These are phyloP conservation scores for Ctenicera cuprea DNA, from an alignment of 2,888 invertebrate genomes.

Conservation along the genomic window DNA sequence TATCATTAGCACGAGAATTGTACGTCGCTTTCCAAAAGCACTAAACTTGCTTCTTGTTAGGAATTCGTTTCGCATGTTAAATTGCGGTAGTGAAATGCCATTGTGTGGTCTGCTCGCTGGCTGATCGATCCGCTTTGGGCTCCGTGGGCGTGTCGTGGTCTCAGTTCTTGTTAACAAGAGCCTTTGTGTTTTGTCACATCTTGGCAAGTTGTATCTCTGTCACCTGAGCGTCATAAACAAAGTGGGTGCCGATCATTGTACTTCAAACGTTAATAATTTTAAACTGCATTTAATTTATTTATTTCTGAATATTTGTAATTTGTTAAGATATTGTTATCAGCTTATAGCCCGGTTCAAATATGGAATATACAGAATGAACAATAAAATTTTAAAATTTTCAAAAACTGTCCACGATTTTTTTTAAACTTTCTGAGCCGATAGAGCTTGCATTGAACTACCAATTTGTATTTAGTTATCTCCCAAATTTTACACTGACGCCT, in stretches of 20 bases:
- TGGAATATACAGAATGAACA: too few relatives aligned
- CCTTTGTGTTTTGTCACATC: constrained; percentile 40
- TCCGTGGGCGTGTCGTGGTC: constrained; percentile 44
- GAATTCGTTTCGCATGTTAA: constrained; percentile 23
- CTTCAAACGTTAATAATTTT: background rate
- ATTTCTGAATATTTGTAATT: background rate
- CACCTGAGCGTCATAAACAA: constrained; percentile 30
- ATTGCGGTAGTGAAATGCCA: constrained; percentile 36
- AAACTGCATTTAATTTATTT: background rate
- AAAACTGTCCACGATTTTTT: too few relatives aligned
- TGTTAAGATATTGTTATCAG: too few relatives aligned
- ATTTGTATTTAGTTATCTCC: too few relatives aligned
- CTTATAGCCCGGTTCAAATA: too few relatives aligned
- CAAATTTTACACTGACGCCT: too few relatives aligned
- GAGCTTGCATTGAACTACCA: too few relatives aligned
- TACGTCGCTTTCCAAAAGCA: background rate
- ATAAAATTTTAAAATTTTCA: too few relatives aligned
- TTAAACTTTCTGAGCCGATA: too few relatives aligned
- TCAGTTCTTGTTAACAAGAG: constrained; percentile 45
- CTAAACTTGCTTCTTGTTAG: background rate
- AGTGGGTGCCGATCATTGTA: constrained; percentile 16
- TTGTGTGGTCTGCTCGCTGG: constrained; percentile 45
- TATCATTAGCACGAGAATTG: too few relatives aligned
- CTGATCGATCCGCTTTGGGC: constrained; percentile 44
- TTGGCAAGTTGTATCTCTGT: constrained; percentile 29